Conservation (phyloP, 2,797 vertebrate genomes). For the Prunella strophiata region DNA sequence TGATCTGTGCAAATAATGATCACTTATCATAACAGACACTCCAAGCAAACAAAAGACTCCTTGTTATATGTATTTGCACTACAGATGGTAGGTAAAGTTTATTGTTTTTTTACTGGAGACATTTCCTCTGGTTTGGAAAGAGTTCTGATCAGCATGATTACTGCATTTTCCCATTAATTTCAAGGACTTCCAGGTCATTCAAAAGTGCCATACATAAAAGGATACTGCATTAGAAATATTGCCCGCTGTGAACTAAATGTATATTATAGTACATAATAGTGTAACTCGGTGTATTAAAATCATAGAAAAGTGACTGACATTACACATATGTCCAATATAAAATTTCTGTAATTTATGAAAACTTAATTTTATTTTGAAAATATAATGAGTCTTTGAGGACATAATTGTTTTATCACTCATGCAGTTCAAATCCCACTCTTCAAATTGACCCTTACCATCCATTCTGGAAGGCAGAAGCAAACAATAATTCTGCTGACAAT, state of each 20-base stretch:
- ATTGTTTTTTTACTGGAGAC: neutral
- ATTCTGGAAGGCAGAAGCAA: conserved; percentile 25
- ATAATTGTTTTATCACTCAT: conserved; percentile 28
- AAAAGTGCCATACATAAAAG: neutral
- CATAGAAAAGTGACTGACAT: neutral
- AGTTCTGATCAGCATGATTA: neutral
- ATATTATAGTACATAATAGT: neutral
- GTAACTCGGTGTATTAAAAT: neutral
- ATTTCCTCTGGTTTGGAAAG: neutral
- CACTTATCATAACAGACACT: neutral
- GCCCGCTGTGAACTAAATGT: neutral
- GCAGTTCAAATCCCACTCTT: conserved; percentile 16
- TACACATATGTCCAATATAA: neutral
- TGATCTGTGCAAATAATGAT: neutral
- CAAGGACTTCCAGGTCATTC: neutral
- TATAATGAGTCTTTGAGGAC: conserved; percentile 18
- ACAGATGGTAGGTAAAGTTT: neutral
- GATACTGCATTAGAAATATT: neutral
- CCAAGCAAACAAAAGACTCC: neutral
- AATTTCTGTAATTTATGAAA: conserved; percentile 39
- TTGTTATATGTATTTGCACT: neutral
- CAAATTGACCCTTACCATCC: conserved; percentile 18
- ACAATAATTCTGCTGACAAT: conserved; percentile 42
- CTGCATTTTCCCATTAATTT: neutral
- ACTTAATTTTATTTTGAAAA: conserved; percentile 9